A percentile compares a stretch with the other conserved stretches of the same genome.
Conservation (phyloP, 2,113 vertebrate species). For the Panthera uncia region DNA sequence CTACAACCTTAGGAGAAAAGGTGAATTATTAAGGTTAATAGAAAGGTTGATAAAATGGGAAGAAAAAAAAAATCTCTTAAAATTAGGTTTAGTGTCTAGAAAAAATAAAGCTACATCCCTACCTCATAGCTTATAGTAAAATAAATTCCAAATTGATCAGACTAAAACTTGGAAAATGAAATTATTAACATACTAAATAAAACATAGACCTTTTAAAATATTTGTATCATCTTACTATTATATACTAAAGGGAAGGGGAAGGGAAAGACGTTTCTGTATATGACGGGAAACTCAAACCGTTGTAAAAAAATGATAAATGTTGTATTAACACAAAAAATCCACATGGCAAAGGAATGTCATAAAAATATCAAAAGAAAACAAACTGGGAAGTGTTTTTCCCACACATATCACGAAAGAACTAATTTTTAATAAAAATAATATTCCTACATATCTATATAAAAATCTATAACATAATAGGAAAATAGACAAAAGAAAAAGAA, state of each 20-base stretch:
- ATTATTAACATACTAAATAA: background rate
- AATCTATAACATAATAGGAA: background rate
- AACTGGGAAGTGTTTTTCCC: background rate
- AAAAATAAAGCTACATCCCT: background rate
- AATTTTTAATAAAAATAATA: background rate
- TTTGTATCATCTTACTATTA: background rate
- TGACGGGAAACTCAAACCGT: background rate
- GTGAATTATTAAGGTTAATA: background rate
- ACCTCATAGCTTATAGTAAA: background rate
- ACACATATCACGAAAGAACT: background rate
- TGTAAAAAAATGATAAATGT: background rate
- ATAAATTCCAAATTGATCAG: background rate
- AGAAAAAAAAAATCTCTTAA: background rate
- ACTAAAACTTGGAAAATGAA: background rate
- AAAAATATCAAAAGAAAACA: constrained; percentile 14
- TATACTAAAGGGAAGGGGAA: background rate
- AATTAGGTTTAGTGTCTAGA: background rate
- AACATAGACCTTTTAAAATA: background rate
- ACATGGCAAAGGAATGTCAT: background rate
- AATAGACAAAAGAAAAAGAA: background rate
- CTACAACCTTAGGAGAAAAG: background rate
- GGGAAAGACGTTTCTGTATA: background rate
- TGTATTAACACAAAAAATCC: background rate
- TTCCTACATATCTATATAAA: background rate
- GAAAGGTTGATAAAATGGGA: background rate